Conservation (phyloP, 2,888 invertebrate species). For the Acanthosepion pharaonis region DNA sequence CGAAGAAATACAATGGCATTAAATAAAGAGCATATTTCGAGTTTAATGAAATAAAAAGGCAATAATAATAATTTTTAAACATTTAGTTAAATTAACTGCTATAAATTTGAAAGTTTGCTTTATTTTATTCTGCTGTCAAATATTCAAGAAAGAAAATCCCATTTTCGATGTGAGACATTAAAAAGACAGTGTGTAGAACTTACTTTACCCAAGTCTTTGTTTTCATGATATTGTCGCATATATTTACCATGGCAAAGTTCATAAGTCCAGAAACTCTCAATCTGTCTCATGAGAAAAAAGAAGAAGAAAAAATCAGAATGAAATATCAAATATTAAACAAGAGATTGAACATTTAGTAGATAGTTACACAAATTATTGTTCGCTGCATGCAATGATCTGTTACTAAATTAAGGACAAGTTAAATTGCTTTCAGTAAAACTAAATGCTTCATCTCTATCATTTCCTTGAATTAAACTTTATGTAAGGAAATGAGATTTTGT, state of each 20-base stretch:
- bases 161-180: neutral
- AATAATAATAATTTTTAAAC: neutral
- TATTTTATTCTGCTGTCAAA: neutral
- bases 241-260: conserved; percentile 94
- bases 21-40: neutral
- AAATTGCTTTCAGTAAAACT: no score
- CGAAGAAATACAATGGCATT: no score
- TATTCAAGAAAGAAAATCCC: no score
- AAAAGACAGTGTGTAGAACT: conserved; percentile 63
- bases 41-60: neutral
- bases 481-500: no score
- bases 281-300: conserved; percentile 58
- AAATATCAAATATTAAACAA: neutral
- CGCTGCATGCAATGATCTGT: no score
- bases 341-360: no score
- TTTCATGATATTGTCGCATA: conserved; percentile 95
- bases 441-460: no score
- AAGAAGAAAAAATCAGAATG: no score
- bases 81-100: neutral
- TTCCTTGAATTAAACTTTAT: no score
- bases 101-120: neutral
- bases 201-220: conserved; percentile 89
- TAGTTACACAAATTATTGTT: no score
- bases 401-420: no score
- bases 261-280: conserved; percentile 89